Base-by-base conservation (phyloP, 1,140 invertebrate species). In the Ceratitis capitata region DNA sequence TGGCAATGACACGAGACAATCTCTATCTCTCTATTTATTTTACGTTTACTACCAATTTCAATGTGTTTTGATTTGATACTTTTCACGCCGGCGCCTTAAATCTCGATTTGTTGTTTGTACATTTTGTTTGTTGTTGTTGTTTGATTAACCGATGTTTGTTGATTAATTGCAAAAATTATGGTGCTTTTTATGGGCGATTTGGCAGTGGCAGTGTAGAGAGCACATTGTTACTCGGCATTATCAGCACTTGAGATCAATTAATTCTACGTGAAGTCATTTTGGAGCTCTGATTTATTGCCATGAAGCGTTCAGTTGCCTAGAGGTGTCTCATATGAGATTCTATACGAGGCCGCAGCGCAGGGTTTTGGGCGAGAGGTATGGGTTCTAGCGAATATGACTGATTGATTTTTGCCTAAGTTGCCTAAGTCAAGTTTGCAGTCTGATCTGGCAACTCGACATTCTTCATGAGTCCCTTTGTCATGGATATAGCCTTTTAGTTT, bases 11-110 rank as follows among this genome's bases (percentile, higher is more conserved):
- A 78, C 69, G 35, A 78, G 69, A 14, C 69, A 78, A 78, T 26
- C 69, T n/a, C n/a, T n/a, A n/a, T n/a, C n/a, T n/a, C n/a, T n/a
- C n/a, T 26, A 78, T 78, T 78, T 78, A 78, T 26, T 78, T 78
- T 78, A 45, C 69, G 39, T 78, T 78, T 78, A 47, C 69, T 78
- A 78, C n/a, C 69, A 78, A 78, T 39, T 78, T 45, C 45, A 42
- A 26, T 19, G n/a, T 23, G n/a, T 56, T 53, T 74, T 78, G 39
- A 14, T 78, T 74, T 42, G 61, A n/a, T n/a, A n/a, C 19, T 2
- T 45, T 78, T 42, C 19, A n/a, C 69, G 69, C 12, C 39, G 69
- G 69, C 69, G 39, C 69, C 69, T 78, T 42, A 45, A 78, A 78
- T 78, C 69, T 78, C 39, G 35, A 45, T 78, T 78, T 45, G 39